Conservation (phyloP, 2,797 vertebrate genomes). For the Hafferia zeledoni region DNA sequence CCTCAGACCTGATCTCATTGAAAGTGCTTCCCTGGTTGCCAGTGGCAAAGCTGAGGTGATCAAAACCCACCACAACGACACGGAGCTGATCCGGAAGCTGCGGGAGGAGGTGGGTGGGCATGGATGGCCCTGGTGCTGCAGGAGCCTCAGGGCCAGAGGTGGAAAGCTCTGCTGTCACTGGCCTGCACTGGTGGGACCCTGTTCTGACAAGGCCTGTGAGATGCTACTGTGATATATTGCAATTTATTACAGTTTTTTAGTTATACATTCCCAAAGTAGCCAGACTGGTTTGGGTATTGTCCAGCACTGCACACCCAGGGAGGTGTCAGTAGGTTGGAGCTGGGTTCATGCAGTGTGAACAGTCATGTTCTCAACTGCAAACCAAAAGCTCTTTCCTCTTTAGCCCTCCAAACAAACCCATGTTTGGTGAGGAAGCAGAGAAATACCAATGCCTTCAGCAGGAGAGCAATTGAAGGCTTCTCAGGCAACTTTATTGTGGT, state of each 20-base stretch:
- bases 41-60: constrained; percentile 97
- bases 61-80: constrained; percentile 99
- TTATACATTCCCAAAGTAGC: neutral
- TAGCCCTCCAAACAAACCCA: neutral
- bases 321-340: neutral
- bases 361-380: neutral
- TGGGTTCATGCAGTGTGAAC: neutral
- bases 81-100: constrained; percentile 96
- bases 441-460: neutral
- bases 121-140: neutral
- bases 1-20: constrained; percentile 95
- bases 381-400: neutral
- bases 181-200: neutral
- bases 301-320: neutral
- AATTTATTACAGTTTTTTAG: neutral
- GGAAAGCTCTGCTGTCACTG: neutral
- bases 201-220: neutral
- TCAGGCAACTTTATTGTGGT: neutral
- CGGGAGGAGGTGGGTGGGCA: constrained; percentile 87
- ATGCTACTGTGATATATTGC: rapidly evolving
- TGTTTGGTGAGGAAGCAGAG: neutral
- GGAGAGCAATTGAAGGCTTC: neutral
- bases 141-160: neutral
- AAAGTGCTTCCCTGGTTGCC: constrained; percentile 93
- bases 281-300: neutral